Base-by-base conservation (phyloP, 2,797 vertebrate species). In the Danionella dracula region DNA sequence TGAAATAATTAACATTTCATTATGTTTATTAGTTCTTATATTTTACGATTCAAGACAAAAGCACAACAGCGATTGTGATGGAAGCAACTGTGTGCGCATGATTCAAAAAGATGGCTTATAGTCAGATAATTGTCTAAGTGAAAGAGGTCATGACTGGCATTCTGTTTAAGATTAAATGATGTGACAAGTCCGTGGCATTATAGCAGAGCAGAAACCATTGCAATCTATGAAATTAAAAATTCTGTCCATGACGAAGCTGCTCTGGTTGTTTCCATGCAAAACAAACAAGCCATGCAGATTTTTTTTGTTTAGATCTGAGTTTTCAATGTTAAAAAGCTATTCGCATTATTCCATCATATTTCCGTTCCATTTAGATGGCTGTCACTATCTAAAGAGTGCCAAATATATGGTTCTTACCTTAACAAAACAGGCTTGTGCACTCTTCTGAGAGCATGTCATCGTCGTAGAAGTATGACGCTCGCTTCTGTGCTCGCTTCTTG, bases 341-440 rank as follows among this genome's bases (percentile, higher is more conserved):
- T 17, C 37, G 31, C 34, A 66, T 29, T 32, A 58, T 29, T 35
- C 9, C 32, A 10, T 3, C 13, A 53, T 13, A 58, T 44, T 55
- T 61, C 31, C 23, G 6, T 27, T 27, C 56, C 41, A 63, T 48
- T 32, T 44, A 16, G 41, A 34, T 44, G 35, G 19, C 29, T 45
- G 13, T 1, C 2, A 5, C 38, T 37, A 6, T 46, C 38, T 29
- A 32, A 48, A 57, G 17, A 50, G 20, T 34, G 37, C 4, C 38
- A 58, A 67, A 54, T 20, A 16, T 64, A 46, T 45, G 53, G 51
- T 37, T 56, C 76, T 68, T 80, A 81, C 80, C 80, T 78, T 68
- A 63, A 35, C 17, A 69, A 68, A 68, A 73, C 64, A 20, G 41
- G 17, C 37, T 66, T 45, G 50, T 64, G 54, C 54, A 66, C 45